These are phyloP conservation scores for Macropodus opercularis DNA, from an alignment of 2,797 vertebrate species.

Conservation along the genomic window DNA sequence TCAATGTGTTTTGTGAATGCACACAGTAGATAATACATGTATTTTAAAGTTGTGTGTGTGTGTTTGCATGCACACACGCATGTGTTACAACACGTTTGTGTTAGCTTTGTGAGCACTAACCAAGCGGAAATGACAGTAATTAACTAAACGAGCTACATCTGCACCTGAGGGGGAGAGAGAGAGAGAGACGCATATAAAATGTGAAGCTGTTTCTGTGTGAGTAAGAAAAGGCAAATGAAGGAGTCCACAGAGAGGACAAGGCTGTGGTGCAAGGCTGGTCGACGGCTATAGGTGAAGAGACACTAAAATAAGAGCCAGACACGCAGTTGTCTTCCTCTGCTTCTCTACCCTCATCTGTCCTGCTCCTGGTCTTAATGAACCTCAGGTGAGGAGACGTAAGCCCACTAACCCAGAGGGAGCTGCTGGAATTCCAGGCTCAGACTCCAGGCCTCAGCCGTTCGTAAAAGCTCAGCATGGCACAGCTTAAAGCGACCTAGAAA, in stretches of 20 bases:
- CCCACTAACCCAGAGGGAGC: constrained; percentile 2
- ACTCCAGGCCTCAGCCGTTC: constrained; percentile 14
- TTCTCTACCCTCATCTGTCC: not conserved
- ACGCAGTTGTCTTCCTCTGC: not conserved
- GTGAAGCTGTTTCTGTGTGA: constrained; percentile 6
- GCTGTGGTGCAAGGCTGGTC: not conserved
- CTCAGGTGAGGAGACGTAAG: constrained; percentile 10
- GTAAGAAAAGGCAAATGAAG: constrained; percentile 2
- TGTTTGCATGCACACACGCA: constrained; percentile 2
- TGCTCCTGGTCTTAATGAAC: constrained; percentile 1
- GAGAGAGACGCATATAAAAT: not conserved
- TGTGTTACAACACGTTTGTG: too few relatives aligned
- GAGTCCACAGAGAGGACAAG: constrained; percentile 1
- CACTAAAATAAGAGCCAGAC: not conserved
- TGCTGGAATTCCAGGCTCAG: not conserved
- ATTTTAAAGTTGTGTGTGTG: constrained; percentile 17
- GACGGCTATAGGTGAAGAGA: not conserved
- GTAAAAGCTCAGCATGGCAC: constrained; percentile 17
- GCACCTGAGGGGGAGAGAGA: constrained; percentile 54
- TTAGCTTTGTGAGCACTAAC: constrained; percentile 56
- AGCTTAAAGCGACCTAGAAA: constrained; percentile 39
- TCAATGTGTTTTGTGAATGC: constrained; percentile 4
- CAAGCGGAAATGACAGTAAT: constrained; percentile 74
- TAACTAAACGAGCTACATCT: constrained; percentile 72
- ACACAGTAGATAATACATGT: constrained; percentile 18